A percentile compares a stretch with the other conserved stretches of the same genome.
phyloP scores from a whole-genome alignment of 2,888 invertebrate genomes.

The Cepaea hortensis region DNA sequence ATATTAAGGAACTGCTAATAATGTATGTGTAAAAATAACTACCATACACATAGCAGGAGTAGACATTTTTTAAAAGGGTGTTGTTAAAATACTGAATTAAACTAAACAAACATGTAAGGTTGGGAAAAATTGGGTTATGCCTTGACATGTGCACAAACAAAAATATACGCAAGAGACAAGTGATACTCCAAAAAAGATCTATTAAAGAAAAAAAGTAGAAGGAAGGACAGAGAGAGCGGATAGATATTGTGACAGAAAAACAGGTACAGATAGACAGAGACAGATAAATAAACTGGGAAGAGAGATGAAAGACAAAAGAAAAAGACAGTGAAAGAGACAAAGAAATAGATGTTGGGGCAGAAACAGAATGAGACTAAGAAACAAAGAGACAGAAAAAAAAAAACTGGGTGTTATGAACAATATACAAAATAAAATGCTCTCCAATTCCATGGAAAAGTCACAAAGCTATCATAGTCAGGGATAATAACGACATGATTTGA shows the following conservation, averaged over 20 bases:
- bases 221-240: background rate
- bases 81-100: too few relatives aligned
- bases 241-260: background rate
- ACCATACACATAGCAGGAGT: too few relatives aligned
- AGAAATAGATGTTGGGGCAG: background rate
- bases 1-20: background rate
- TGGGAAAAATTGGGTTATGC: too few relatives aligned
- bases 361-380: background rate
- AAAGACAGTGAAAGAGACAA: background rate
- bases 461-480: too few relatives aligned
- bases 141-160: too few relatives aligned
- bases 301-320: background rate
- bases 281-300: background rate
- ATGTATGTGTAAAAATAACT: too few relatives aligned
- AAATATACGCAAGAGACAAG: too few relatives aligned
- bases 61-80: too few relatives aligned
- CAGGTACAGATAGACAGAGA: background rate
- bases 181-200: too few relatives aligned
- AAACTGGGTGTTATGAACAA: background rate
- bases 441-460: too few relatives aligned
- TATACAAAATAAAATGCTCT: background rate
- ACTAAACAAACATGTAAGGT: too few relatives aligned
- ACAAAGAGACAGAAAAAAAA: background rate
- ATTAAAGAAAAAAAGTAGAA: background rate
- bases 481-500: too few relatives aligned